These are phyloP conservation scores for Lymantria monacha DNA, from an alignment of 2,888 invertebrate genomes.

Conservation along the genomic window DNA sequence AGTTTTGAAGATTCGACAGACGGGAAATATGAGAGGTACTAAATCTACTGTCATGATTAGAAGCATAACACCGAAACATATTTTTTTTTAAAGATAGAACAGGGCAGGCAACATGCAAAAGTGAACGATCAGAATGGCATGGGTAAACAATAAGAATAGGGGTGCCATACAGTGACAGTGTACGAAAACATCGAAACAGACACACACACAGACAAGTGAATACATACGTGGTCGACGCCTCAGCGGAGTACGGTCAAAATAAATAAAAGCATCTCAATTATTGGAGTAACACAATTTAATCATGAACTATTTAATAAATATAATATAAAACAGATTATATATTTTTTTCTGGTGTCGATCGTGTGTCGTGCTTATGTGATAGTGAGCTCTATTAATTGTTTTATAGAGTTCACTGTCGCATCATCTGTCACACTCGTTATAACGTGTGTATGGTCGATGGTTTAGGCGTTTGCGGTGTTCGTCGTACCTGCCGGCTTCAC, in stretches of 20 bases:
- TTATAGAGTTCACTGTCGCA: slow-evolving; percentile 69
- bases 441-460: slow-evolving; percentile 69
- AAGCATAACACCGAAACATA: slow-evolving; percentile 39
- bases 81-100: slow-evolving; percentile 43
- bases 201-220: slow-evolving; percentile 79
- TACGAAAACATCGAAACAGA: slow-evolving; percentile 79
- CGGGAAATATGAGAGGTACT: slow-evolving; percentile 13
- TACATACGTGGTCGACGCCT: slow-evolving; percentile 81
- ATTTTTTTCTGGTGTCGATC: slow-evolving; percentile 68
- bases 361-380: slow-evolving; percentile 75
- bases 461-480: slow-evolving; percentile 71
- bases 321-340: slow-evolving; percentile 81
- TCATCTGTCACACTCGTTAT: slow-evolving; percentile 71
- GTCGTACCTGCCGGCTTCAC: slow-evolving; percentile 77
- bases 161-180: slow-evolving; percentile 77
- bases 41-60: slow-evolving; percentile 23
- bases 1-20: slow-evolving; percentile 17
- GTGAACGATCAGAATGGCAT: slow-evolving; percentile 66
- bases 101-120: slow-evolving; percentile 71
- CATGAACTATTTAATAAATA: slow-evolving; percentile 77
- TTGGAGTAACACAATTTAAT: slow-evolving; percentile 82
- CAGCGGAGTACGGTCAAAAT: slow-evolving; percentile 80
- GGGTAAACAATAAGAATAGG: slow-evolving; percentile 52
- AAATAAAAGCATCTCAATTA: slow-evolving; percentile 81
- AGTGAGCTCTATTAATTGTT: slow-evolving; percentile 58